phyloP scores from a whole-genome alignment of 1,140 invertebrate genomes.

The Pseudomyrmex cubaensis region DNA sequence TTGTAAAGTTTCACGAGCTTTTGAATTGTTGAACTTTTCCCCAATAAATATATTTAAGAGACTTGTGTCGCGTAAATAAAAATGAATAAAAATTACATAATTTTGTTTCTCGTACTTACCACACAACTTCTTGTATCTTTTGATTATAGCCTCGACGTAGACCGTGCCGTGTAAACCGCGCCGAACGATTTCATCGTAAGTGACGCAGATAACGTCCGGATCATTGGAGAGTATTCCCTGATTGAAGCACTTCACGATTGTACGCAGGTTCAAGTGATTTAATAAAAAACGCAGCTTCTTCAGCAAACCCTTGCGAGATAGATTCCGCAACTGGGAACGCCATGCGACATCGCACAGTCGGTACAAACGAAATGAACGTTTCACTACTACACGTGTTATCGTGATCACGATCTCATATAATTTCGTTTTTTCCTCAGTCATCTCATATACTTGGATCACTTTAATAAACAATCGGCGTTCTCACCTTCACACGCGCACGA shows the following conservation, averaged over 20 bases:
- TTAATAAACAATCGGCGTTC: not conserved
- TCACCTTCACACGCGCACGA: not conserved
- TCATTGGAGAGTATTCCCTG: conserved; percentile 7
- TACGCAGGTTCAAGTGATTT: conserved; percentile 35
- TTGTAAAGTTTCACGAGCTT: not conserved
- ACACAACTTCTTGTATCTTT: not conserved
- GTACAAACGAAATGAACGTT: conserved; percentile 1
- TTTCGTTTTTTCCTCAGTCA: not conserved
- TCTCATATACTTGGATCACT: not conserved
- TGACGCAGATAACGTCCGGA: conserved; percentile 19
- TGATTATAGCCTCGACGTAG: conserved; percentile 29
- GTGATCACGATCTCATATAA: conserved; percentile 28
- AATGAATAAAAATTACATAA: not conserved
- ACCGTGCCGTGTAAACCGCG: conserved; percentile 15
- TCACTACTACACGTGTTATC: conserved; percentile 11
- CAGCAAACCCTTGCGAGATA: not conserved
- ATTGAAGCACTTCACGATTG: conserved; percentile 35
- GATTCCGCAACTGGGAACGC: not conserved
- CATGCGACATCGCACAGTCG: conserved; percentile 22
- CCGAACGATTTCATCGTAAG: conserved; percentile 25
- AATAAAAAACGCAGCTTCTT: conserved; percentile 17
- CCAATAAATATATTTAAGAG: not conserved
- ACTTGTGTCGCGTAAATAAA: not conserved
- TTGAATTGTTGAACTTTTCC: not conserved
- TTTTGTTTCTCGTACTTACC: conserved; percentile 8